Evolutionary conservation across 1,140 invertebrate genomes (phyloP), one percentile per base, ranked within the genome.

Genomic region (Cyphomyrmex costatus): DNA sequence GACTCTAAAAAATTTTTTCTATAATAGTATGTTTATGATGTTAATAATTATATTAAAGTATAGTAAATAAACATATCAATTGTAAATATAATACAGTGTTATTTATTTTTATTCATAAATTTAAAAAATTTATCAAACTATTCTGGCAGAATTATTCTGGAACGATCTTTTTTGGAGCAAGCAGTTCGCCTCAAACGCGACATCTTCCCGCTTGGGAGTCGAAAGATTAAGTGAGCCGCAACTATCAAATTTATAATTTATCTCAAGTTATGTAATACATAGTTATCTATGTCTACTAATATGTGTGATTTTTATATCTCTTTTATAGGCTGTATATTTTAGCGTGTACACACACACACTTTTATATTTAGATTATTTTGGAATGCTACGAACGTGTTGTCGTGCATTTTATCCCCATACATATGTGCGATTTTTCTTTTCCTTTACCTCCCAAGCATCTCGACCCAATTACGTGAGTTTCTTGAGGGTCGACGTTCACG

Each of bases 391-490:
- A 36, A 27, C n/a, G 19, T 19, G 8, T 27, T 6, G n/a, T 21
- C 1, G n/a, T 36, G 56, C 21, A 10, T 79, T 12, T 53, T 78
- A 65, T 51, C 42, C 21, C 3, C 27, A 8, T 30, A 36, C 16
- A 21, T n/a, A n/a, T 21, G 3, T 42, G 36, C 19, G 19, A 58
- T 46, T 27, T 14, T 33, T 58, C 19, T 79, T 33, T 53, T 16
- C n/a, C 27, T 60, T 58, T 71, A 24, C 12, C 21, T 60, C 1
- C 42, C 84, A 53, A 63, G 76, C 61, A 65, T 90, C 90, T 92
- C 91, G 88, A 90, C 86, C 91, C 89, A 92, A 92, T 93, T 93
- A 92, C 73, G 86, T 65, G 76, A 60, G 33, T 74, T 68, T 66
- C 19, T 58, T 33, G 46, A 58, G 74, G 68, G 24, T 71, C 86